These are phyloP conservation scores for Lepidurus packardi DNA, from an alignment of 1,140 invertebrate species.

Conservation along the genomic window DNA sequence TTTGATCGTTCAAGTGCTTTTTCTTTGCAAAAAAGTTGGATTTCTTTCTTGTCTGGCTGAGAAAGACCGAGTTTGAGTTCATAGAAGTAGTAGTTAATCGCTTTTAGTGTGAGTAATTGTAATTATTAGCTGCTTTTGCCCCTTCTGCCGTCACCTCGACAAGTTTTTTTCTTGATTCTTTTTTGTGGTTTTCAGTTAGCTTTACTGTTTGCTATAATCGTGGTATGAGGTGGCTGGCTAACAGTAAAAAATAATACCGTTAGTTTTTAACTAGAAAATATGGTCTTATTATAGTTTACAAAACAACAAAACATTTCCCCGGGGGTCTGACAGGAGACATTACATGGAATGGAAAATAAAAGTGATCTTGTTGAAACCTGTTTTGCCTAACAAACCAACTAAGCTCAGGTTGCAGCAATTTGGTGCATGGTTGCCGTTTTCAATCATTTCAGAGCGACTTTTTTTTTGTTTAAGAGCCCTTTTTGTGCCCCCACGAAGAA, in stretches of 20 bases:
- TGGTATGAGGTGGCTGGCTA: neutral
- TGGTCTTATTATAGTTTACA: constrained; percentile 12
- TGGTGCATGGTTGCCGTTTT: no score
- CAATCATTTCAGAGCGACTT: no score
- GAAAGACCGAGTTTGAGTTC: no score
- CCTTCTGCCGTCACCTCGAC: neutral
- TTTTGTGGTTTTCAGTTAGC: neutral
- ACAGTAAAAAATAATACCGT: neutral
- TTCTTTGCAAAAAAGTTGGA: no score
- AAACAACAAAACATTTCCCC: neutral
- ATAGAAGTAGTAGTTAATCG: no score
- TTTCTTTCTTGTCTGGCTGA: no score
- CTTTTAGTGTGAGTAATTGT: neutral
- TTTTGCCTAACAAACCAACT: neutral
- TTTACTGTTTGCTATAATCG: neutral
- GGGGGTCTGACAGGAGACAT: neutral
- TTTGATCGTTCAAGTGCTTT: neutral
- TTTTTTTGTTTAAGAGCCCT: no score
- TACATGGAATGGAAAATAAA: constrained; percentile 11
- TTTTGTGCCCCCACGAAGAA: no score
- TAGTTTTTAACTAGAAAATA: constrained; percentile 17
- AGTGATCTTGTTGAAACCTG: neutral
- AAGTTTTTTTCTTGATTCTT: neutral
- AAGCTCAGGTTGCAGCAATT: neutral
- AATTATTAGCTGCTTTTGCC: neutral